Evolutionary conservation across 2,113 vertebrate species (phyloP).

Genomic region (Melanostigma gelatinosum): DNA sequence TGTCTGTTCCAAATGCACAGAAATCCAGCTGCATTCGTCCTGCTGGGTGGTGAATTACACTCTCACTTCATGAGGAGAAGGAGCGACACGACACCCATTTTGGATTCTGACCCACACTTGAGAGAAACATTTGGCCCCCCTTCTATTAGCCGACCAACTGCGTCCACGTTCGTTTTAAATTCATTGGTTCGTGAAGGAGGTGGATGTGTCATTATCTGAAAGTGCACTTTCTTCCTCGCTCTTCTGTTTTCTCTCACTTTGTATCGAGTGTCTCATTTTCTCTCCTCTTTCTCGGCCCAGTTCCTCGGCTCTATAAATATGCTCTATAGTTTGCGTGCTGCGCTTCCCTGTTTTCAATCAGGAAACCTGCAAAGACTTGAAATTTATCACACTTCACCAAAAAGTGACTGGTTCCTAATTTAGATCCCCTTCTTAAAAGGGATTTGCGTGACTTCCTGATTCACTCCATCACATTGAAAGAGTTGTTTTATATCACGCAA

Average conservation of each 20-base stretch:
- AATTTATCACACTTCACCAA: background rate
- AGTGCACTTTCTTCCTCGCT: conserved; percentile 2
- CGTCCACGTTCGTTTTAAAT: conserved; percentile 10
- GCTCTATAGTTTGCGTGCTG: background rate
- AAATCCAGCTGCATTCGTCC: background rate
- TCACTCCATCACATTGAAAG: background rate
- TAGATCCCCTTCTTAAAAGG: background rate
- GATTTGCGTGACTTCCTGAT: background rate
- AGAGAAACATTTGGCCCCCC: conserved; percentile 5
- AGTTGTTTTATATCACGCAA: background rate
- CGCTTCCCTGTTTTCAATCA: conserved; percentile 9
- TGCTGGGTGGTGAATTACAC: background rate
- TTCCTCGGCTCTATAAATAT: background rate
- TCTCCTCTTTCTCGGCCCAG: background rate
- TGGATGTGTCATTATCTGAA: conserved; percentile 11
- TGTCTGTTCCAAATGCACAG: background rate
- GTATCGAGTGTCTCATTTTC: background rate
- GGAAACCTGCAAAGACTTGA: conserved; percentile 6
- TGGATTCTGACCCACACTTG: conserved; percentile 16
- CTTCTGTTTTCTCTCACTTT: background rate
- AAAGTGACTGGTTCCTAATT: background rate
- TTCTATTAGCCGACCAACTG: conserved; percentile 6
- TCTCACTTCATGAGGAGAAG: background rate
- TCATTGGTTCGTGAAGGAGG: conserved; percentile 1
- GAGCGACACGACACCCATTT: background rate